Base-by-base conservation (phyloP, 1,140 invertebrate species). In the Drosophila pallidifrons region DNA sequence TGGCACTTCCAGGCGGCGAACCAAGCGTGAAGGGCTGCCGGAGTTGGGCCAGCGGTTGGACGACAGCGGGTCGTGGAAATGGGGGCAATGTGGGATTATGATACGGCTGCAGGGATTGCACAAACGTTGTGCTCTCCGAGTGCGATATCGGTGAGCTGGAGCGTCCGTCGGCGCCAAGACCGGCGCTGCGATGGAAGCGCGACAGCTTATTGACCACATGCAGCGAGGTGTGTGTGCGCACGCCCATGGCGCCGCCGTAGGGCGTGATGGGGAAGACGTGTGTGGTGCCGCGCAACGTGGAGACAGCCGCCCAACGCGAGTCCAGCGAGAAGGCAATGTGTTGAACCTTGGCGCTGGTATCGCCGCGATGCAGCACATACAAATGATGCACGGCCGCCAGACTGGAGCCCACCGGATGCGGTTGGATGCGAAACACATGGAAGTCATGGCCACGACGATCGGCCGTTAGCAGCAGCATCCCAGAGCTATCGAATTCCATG, bases 231-330 rank as follows among this genome's bases (percentile, higher is more conserved):
- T 99, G 99, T 6, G 99, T 99, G 69, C 99, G 94, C 28, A 98
- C 95, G 64, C 96, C 97, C 52, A 98, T 95, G 59, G 96, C 94
- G 69, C 98, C 99, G 73, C 99, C 99, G 92, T 99, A 99, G n/a
- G 98, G 97, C 20, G 97, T 98, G 7, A 99, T 96, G 1, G 99
- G 98, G 94, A 99, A 99, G 49, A 99, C 96, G 92, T 99, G 99
- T 13, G 98, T 99, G 1, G 99, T 99, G 65, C 98, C 99, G 72
- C 99, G 95, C 75, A 99, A 94, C 5, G 99, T 99, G 25, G 97
- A 98, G 1, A 99, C 96, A 11, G 98, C 97, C 7, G 98, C 96
- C 99, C 99, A 99, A 55, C 99, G 96, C 46, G 97, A 98, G 93
- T 99, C 99, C 67, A 95, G 94, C 7, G 98, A 98, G 92, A 98